Evolutionary conservation across 2,113 vertebrate genomes (phyloP).

Genomic region (Rhipidura dahli): DNA sequence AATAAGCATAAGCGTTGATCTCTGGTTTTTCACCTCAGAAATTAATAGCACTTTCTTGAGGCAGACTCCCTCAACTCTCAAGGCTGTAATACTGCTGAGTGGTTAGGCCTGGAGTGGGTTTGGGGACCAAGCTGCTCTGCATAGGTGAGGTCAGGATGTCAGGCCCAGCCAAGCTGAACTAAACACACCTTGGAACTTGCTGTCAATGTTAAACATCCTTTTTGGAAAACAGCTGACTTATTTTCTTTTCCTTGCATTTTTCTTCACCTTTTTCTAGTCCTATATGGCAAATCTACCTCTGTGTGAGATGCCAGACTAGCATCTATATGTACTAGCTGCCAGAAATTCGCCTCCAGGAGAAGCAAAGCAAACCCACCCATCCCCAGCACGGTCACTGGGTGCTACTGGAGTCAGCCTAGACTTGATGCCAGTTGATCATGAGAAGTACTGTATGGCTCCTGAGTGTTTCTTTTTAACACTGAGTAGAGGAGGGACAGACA

Average conservation of each 20-base stretch:
- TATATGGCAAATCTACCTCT: neutral
- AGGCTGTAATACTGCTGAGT: neutral
- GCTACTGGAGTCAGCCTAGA: neutral
- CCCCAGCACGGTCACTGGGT: neutral
- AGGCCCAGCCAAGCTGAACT: slow-evolving; percentile 12
- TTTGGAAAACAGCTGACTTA: slow-evolving; percentile 2
- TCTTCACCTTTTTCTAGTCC: slow-evolving; percentile 20
- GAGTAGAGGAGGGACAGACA: neutral
- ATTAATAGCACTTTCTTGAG: slow-evolving; percentile 54
- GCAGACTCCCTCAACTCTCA: slow-evolving; percentile 48
- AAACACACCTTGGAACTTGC: neutral
- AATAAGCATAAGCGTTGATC: slow-evolving; percentile 50
- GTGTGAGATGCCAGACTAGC: neutral
- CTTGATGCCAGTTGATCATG: neutral
- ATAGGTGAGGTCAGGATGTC: neutral
- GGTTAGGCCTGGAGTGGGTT: neutral
- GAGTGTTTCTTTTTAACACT: neutral
- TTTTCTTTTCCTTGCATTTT: neutral
- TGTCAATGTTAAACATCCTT: neutral
- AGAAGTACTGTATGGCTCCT: neutral
- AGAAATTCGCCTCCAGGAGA: neutral
- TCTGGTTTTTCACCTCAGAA: slow-evolving; percentile 34
- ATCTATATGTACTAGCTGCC: neutral
- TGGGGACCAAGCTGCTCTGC: neutral
- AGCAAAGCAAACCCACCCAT: neutral